These are phyloP conservation scores for Ascaphus truei DNA, from an alignment of 2,113 vertebrate species.

Conservation along the genomic window DNA sequence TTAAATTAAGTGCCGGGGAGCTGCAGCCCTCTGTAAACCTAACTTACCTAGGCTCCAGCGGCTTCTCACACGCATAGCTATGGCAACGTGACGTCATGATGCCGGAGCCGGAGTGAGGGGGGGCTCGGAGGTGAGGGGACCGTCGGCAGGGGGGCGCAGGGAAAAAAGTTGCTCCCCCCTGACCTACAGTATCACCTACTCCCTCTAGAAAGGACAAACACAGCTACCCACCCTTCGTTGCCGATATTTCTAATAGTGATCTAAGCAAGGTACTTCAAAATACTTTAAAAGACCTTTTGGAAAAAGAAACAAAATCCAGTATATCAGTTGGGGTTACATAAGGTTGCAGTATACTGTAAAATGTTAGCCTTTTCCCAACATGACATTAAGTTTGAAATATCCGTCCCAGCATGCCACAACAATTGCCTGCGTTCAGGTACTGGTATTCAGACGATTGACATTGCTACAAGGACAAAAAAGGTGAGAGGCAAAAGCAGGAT, in stretches of 20 bases:
- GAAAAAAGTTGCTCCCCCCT: too few relatives aligned
- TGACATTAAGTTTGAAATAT: constrained; percentile 29
- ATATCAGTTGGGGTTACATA: constrained; percentile 2
- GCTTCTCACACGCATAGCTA: too few relatives aligned
- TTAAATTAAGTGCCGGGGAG: too few relatives aligned
- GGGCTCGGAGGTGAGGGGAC: too few relatives aligned
- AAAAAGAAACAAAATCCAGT: constrained; percentile 22
- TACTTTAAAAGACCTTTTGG: constrained; percentile 8
- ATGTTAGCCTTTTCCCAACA: constrained; percentile 29
- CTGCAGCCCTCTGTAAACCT: too few relatives aligned
- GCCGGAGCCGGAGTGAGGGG: too few relatives aligned
- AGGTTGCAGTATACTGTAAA: constrained; percentile 22
- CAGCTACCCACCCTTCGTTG: too few relatives aligned
- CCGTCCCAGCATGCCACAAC: constrained; percentile 21
- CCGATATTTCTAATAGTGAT: neutral
- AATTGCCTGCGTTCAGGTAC: constrained; percentile 15
- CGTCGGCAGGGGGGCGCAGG: too few relatives aligned
- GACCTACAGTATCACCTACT: too few relatives aligned
- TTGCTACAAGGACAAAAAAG: constrained; percentile 17
- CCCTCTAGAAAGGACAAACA: too few relatives aligned
- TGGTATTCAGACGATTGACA: constrained; percentile 21
- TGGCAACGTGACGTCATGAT: too few relatives aligned
- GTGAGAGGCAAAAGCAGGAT: neutral
- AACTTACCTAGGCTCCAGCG: too few relatives aligned
- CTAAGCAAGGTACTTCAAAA: neutral